phyloP scores from a whole-genome alignment of 2,113 vertebrate genomes.

The Equus przewalskii region DNA sequence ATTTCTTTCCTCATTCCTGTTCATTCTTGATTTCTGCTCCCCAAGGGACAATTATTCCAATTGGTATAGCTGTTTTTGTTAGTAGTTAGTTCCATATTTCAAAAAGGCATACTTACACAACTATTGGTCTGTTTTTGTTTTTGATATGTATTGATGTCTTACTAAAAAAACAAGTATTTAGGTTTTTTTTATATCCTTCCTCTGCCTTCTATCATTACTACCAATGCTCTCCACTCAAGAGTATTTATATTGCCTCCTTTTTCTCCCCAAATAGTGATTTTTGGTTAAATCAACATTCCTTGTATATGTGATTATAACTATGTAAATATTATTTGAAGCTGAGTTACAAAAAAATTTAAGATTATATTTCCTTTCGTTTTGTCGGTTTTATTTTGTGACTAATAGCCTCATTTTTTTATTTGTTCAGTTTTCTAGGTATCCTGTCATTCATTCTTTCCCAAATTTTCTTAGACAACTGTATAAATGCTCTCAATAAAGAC shows the following conservation, averaged over 20 bases:
- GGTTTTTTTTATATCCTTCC: background rate
- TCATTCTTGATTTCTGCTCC: constrained; percentile 3
- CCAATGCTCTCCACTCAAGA: background rate
- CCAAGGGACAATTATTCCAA: background rate
- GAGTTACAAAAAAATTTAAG: background rate
- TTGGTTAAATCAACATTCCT: background rate
- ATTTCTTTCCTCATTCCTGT: background rate
- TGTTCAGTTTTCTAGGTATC: background rate
- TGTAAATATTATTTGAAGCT: background rate
- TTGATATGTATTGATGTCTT: background rate
- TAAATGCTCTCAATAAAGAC: background rate
- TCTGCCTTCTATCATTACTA: background rate
- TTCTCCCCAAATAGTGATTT: background rate
- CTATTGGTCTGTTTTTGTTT: background rate
- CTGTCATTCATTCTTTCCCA: background rate
- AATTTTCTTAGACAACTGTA: background rate
- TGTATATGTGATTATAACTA: background rate
- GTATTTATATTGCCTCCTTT: background rate
- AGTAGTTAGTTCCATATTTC: background rate
- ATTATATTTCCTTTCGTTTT: background rate
- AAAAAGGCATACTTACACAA: background rate
- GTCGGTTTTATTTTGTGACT: background rate
- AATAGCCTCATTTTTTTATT: background rate
- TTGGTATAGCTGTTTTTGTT: background rate
- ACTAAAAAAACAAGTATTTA: background rate